phyloP scores from a whole-genome alignment of 2,888 invertebrate genomes.

The Zelleria hepariella region DNA sequence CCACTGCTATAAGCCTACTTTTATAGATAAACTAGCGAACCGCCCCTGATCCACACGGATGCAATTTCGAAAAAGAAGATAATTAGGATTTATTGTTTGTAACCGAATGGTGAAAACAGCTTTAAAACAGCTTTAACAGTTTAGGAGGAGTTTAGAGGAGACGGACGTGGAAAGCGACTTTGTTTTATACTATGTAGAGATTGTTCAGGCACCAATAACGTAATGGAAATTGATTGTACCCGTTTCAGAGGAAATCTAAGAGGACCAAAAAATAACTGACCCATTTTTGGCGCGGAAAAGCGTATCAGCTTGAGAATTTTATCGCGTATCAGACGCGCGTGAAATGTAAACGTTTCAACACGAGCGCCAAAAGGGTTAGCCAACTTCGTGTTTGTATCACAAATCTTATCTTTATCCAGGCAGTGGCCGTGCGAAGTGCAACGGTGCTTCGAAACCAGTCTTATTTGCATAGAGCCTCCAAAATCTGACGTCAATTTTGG shows the following conservation, averaged over 20 bases:
- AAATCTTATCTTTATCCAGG: conserved; percentile 21
- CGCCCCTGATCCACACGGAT: too few species aligned
- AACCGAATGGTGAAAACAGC: too few species aligned
- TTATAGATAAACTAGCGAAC: too few species aligned
- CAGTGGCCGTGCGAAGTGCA: conserved; percentile 14
- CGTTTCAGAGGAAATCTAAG: conserved; percentile 6
- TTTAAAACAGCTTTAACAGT: too few species aligned
- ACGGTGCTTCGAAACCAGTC: neutral
- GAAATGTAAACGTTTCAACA: conserved; percentile 35
- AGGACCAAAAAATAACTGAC: conserved; percentile 2
- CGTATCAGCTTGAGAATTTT: conserved; percentile 23
- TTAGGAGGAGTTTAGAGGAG: too few species aligned
- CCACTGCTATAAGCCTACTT: too few species aligned
- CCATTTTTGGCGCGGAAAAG: conserved; percentile 5
- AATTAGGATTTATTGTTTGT: too few species aligned
- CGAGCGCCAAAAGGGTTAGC: conserved; percentile 24
- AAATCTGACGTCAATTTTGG: neutral
- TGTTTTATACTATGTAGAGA: too few species aligned
- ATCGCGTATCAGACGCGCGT: conserved; percentile 34
- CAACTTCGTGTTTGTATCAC: conserved; percentile 29
- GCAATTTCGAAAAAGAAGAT: too few species aligned
- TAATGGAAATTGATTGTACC: neutral
- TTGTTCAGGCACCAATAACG: too few species aligned
- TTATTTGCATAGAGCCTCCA: neutral
- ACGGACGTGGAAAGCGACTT: too few species aligned